A percentile compares a stretch with the other conserved stretches of the same genome.
These are phyloP conservation scores for Tuberolachnus salignus DNA, from an alignment of 2,888 invertebrate species.

Conservation along the genomic window DNA sequence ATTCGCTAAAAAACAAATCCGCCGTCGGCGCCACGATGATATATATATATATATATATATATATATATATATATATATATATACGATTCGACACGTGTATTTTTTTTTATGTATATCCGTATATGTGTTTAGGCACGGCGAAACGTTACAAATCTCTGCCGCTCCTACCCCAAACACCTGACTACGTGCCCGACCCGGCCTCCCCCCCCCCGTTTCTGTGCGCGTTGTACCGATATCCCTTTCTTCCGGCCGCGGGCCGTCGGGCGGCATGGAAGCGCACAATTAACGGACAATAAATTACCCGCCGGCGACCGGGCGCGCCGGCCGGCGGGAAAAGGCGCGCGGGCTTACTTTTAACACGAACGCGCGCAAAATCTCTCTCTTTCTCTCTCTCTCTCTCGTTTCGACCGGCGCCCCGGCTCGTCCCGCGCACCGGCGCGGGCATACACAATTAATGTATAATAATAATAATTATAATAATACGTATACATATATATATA, in stretches of 20 bases:
- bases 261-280: background rate
- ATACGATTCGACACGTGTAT: background rate
- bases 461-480: too few species aligned
- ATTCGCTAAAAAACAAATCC: background rate
- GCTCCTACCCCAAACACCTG: too few species aligned
- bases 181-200: too few species aligned
- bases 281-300: conserved; percentile 51
- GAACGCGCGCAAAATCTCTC: background rate
- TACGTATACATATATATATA: too few species aligned
- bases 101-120: background rate
- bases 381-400: background rate
- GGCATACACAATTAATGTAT: too few species aligned
- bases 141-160: conserved; percentile 39
- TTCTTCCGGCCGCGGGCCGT: background rate
- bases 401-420: too few species aligned
- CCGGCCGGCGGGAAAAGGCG: background rate
- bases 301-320: background rate
- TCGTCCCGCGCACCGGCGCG: background rate
- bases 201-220: background rate
- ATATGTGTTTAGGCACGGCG: background rate
- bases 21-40: background rate
- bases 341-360: conserved; percentile 21
- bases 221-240: background rate
- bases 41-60: too few species aligned
- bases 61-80: too few species aligned